These are phyloP conservation scores for Troides aeacus DNA, from an alignment of 2,888 invertebrate genomes.

Conservation along the genomic window DNA sequence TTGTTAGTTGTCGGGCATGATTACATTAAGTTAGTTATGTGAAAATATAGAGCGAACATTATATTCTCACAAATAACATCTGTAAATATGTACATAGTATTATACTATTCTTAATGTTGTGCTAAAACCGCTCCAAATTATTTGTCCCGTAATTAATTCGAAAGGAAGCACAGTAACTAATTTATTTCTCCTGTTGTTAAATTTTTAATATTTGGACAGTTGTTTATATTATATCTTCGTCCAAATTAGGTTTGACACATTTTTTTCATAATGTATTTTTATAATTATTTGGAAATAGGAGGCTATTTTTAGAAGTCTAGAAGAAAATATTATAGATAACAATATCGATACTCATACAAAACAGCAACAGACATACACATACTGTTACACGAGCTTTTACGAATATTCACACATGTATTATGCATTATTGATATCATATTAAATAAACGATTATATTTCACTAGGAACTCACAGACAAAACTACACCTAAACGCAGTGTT, in stretches of 20 bases:
- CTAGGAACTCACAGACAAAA: conserved; percentile 53
- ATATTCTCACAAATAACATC: neutral
- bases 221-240: neutral
- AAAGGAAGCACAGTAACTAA: too few species aligned
- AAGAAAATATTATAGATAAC: conserved; percentile 54
- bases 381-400: conserved; percentile 60
- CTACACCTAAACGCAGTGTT: conserved; percentile 54
- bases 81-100: conserved; percentile 11
- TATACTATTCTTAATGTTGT: neutral
- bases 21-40: neutral
- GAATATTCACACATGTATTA: conserved; percentile 39
- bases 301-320: conserved; percentile 53
- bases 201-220: conserved; percentile 32
- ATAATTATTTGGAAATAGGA: conserved; percentile 70
- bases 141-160: conserved; percentile 56
- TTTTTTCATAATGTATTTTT: conserved; percentile 19
- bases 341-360: conserved; percentile 61
- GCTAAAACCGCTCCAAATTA: conserved; percentile 30
- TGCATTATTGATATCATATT: conserved; percentile 16
- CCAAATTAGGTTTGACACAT: conserved; percentile 12
- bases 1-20: conserved; percentile 13
- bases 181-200: conserved; percentile 38
- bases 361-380: conserved; percentile 62
- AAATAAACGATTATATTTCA: conserved; percentile 32
- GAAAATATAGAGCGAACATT: neutral